Conservation (phyloP, 2,888 invertebrate genomes). For the Brachyptera putata region DNA sequence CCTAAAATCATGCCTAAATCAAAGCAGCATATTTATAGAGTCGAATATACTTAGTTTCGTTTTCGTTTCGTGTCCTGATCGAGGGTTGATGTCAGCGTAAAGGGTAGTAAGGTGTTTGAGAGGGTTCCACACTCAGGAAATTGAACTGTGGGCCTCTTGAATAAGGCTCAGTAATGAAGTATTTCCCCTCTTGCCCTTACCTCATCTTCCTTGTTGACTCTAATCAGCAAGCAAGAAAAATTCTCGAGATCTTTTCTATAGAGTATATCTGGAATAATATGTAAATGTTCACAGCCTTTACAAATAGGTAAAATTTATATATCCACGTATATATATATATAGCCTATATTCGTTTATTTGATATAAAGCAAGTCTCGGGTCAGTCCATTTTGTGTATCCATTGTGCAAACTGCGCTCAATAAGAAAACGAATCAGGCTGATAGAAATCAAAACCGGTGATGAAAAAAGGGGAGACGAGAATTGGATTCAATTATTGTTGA, state of each 20-base stretch:
- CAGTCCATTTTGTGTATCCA: not conserved
- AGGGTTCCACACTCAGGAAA: conserved; percentile 15
- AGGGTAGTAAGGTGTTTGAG: conserved; percentile 17
- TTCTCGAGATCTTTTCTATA: conserved; percentile 6
- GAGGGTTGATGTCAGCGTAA: conserved; percentile 1
- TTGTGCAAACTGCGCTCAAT: conserved; percentile 12
- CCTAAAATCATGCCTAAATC: too few relatives aligned
- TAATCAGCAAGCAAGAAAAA: conserved; percentile 27
- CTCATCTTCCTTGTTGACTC: conserved; percentile 32
- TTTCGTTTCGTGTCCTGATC: too few relatives aligned
- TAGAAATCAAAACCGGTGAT: conserved; percentile 22
- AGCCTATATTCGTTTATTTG: not conserved
- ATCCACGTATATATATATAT: not conserved
- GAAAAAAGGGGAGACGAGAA: conserved; percentile 20
- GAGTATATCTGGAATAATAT: conserved; percentile 11
- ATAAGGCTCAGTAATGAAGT: conserved; percentile 19
- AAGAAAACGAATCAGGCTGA: conserved; percentile 20
- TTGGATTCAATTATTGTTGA: conserved; percentile 22
- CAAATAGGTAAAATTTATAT: conserved; percentile 1
- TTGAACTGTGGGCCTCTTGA: conserved; percentile 22
- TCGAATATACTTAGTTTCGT: too few relatives aligned
- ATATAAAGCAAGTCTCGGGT: not conserved
- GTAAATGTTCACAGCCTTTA: conserved; percentile 7
- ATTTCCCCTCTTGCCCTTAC: conserved; percentile 21
- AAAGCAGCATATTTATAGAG: too few relatives aligned